Evolutionary conservation across 2,113 vertebrate species (phyloP).

Genomic region (Strigops habroptila): DNA sequence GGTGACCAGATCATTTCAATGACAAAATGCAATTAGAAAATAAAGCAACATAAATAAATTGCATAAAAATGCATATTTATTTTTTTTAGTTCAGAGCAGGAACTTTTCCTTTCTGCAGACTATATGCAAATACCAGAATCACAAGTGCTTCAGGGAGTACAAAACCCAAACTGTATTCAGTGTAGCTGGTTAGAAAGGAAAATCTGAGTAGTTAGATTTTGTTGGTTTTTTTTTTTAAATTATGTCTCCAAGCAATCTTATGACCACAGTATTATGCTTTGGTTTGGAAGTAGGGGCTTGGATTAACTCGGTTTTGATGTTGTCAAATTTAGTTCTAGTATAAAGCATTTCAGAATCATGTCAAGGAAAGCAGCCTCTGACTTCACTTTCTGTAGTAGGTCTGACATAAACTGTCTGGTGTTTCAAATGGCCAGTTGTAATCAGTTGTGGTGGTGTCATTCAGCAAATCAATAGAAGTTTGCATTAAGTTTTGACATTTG

Average conservation of each 20-base stretch:
- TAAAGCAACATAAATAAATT: not conserved
- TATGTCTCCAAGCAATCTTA: not conserved
- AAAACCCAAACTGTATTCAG: not conserved
- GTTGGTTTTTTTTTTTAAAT: not conserved
- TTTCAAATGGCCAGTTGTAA: not conserved
- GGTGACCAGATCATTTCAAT: not conserved
- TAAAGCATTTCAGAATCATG: not conserved
- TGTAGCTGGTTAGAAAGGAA: slow-evolving; percentile 9
- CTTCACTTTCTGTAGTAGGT: not conserved
- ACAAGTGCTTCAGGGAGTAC: not conserved
- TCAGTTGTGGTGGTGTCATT: not conserved
- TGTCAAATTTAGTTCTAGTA: not conserved
- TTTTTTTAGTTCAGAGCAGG: not conserved
- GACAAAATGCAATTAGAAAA: not conserved
- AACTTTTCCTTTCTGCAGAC: not conserved
- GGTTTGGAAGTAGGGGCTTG: not conserved
- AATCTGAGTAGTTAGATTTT: not conserved
- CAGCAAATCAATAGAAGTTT: not conserved
- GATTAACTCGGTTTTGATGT: not conserved
- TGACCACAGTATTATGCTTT: not conserved
- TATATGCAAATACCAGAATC: not conserved
- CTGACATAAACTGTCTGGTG: not conserved
- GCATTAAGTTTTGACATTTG: not conserved
- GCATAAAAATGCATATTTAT: not conserved
- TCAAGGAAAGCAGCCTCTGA: not conserved